These are phyloP conservation scores for Mycetomoellerius zeteki DNA, from an alignment of 1,140 invertebrate genomes.

Conservation along the genomic window DNA sequence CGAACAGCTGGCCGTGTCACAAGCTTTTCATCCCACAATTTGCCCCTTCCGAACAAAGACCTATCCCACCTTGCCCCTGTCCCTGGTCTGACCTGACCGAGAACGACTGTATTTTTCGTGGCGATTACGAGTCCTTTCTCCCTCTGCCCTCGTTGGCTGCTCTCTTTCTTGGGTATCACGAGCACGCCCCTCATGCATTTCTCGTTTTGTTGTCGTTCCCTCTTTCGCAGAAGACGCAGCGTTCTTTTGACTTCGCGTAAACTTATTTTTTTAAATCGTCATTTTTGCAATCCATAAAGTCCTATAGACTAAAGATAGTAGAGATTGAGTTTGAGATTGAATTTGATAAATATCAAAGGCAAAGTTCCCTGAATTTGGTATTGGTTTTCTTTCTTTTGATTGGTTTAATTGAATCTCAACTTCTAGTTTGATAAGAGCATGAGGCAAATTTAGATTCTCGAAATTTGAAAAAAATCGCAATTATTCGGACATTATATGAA, in stretches of 20 bases:
- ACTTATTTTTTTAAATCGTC: background rate
- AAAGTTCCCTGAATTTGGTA: too few relatives aligned
- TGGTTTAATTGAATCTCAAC: too few relatives aligned
- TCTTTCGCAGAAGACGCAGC: background rate
- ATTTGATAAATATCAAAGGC: too few relatives aligned
- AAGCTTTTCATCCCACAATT: constrained; percentile 68
- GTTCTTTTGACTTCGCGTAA: background rate
- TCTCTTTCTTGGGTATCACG: background rate
- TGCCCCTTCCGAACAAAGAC: constrained; percentile 75
- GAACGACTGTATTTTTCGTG: constrained; percentile 54
- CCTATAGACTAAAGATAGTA: too few relatives aligned
- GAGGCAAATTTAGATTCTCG: too few relatives aligned
- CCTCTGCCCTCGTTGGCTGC: background rate
- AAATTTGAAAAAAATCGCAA: background rate
- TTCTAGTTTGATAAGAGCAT: too few relatives aligned
- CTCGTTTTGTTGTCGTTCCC: background rate
- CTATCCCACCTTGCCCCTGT: constrained; percentile 46
- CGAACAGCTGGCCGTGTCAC: constrained; percentile 79
- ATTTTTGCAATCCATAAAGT: background rate
- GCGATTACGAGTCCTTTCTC: constrained; percentile 2
- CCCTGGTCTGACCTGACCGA: constrained; percentile 6
- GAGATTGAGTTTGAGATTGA: too few relatives aligned
- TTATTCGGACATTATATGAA: background rate
- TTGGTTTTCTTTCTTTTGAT: too few relatives aligned
- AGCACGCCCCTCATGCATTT: background rate